Base-by-base conservation (phyloP, 1,140 invertebrate genomes). In the Drosophila sulfurigaster region DNA sequence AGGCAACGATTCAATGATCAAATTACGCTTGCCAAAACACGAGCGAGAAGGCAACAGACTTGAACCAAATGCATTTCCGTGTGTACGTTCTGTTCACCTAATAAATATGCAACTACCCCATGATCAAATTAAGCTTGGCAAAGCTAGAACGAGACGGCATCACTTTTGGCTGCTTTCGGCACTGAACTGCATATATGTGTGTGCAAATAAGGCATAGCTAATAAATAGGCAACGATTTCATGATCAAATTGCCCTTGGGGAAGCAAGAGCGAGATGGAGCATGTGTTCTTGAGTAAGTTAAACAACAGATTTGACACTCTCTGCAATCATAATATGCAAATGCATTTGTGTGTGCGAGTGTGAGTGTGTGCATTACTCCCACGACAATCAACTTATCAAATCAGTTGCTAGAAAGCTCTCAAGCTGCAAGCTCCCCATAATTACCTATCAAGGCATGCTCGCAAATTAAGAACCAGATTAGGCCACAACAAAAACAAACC, bases 381-480 rank as follows among this genome's bases (percentile, higher is more conserved):
- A 73, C 71, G 49, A 30, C 66, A 74, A 74, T 69, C 49, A 69
- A 69, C 30, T 56, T 69, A 57, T 56, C 48, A 68, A 74, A 69
- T 74, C 52, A 41, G 43, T 62, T 68, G 64, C 54, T 49, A 43
- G 35, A 65, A 65, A 65, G 62, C 60, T 59, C 35, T 11, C 13
- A 45, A 59, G 63, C 52, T 59, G 30, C 64, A 38, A 59, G 62
- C 41, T 58, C 45, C 62, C 45, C 69, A 76, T 73, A 76, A 76
- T 76, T 69, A 69, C 57, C 71, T 59, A 43, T 68, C 65, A 75
- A 75, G 68, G 59, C 68, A 59, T 70, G 62, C 72, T 63, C 64
- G 67, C 75, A 79, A 79, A 71, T 70, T 71, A 71, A 70, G 62
- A 49, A 58, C 49, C 73, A 79, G 76, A 75, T 79, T 75, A 71